phyloP scores from a whole-genome alignment of 2,113 vertebrate genomes.

The Monopterus albus region DNA sequence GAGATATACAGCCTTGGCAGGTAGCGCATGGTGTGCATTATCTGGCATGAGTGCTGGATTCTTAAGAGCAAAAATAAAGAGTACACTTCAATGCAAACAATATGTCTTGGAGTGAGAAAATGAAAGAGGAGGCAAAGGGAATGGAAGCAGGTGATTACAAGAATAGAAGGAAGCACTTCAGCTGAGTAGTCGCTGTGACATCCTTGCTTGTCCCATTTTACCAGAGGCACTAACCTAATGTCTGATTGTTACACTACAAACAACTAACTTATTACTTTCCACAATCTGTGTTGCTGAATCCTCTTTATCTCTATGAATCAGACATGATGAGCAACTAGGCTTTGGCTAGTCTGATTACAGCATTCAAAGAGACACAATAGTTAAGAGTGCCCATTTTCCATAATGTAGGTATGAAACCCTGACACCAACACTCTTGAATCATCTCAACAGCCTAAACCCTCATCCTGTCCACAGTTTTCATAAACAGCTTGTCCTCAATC shows the following conservation, averaged over 20 bases:
- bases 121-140: not conserved
- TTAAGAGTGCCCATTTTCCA: constrained; percentile 31
- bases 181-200: not conserved
- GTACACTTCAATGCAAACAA: constrained; percentile 8
- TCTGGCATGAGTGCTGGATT: constrained; percentile 4
- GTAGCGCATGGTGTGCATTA: not conserved
- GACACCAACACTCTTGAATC: constrained; percentile 3
- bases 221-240: not conserved
- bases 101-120: not conserved
- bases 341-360: constrained; percentile 51
- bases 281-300: not conserved
- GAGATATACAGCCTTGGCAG: not conserved
- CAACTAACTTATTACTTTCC: not conserved
- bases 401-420: constrained; percentile 30
- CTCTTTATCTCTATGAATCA: constrained; percentile 35
- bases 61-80: constrained; percentile 7
- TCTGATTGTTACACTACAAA: constrained; percentile 20
- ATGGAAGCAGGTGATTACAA: not conserved
- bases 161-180: constrained; percentile 10
- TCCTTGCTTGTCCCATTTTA: constrained; percentile 1
- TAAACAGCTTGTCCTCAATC: constrained; percentile 32
- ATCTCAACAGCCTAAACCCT: constrained; percentile 12
- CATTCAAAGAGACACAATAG: constrained; percentile 52
- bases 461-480: constrained; percentile 14
- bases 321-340: constrained; percentile 41